Evolutionary conservation across 1,140 invertebrate genomes (phyloP).

Genomic region (Musca domestica): DNA sequence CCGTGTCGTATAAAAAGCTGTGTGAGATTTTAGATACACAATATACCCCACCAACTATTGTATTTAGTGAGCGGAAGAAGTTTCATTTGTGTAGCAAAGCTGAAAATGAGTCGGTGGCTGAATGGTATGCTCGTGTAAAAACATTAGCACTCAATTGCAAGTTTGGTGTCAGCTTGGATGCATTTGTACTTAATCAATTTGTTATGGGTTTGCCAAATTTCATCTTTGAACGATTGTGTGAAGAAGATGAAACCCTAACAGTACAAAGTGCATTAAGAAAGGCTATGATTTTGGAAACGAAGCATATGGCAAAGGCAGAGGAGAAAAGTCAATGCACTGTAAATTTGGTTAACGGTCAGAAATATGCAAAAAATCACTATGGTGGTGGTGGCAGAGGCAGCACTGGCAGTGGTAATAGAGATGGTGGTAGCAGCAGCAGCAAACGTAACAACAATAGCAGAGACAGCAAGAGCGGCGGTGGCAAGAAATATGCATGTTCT

Average conservation of each 20-base stretch:
- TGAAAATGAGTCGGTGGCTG: neutral
- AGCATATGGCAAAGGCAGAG: neutral
- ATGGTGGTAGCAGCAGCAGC: neutral
- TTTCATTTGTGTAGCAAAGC: conserved; percentile 3
- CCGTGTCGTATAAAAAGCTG: conserved; percentile 8
- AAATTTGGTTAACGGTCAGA: neutral
- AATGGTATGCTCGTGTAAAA: conserved; percentile 15
- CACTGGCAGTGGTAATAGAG: neutral
- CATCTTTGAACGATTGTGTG: conserved; percentile 16
- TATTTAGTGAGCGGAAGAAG: conserved; percentile 7
- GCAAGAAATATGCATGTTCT: neutral
- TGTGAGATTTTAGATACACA: conserved; percentile 5
- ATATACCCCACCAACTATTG: conserved; percentile 4
- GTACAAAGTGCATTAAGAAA: neutral
- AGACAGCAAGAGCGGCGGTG: neutral
- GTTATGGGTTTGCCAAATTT: neutral
- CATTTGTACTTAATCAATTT: conserved; percentile 11
- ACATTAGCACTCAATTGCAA: conserved; percentile 9
- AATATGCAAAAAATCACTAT: neutral
- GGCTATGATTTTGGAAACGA: conserved; percentile 14
- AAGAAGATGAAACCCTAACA: conserved; percentile 15
- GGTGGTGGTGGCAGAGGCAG: neutral
- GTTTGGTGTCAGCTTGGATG: conserved; percentile 1
- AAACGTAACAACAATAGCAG: neutral
- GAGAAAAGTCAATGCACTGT: neutral